Base-by-base conservation (phyloP, 2,888 invertebrate genomes). In the Mythimna albipuncta region DNA sequence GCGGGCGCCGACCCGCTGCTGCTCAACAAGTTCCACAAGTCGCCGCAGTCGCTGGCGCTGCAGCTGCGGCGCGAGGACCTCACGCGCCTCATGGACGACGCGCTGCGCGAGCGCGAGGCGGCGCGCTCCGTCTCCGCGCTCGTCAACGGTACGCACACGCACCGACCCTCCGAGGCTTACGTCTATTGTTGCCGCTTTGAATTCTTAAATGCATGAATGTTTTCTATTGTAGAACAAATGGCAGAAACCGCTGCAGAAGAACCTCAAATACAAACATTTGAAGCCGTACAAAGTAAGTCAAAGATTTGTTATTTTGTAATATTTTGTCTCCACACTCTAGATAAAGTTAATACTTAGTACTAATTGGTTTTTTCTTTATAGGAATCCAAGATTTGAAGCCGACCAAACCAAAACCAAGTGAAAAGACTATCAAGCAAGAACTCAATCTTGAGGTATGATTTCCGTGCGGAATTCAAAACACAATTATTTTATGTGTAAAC, bases 1-100 rank as follows among this genome's bases (percentile, higher is more conserved):
- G 96, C 97, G 88, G 98, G 98, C 68, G 98, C 99, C 0, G 97
- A 98, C 91, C 96, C 97, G 11, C 94, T 94, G 92, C 97, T 79
- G 61, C 78, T 71, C 72, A 91, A 89, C 92, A 94, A 94, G 91
- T 95, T 95, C 92, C 87, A 85, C 83, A 90, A 91, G 89, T 89
- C 92, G 80, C 92, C 95, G 87, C 88, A 77, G 69, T 75, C 83
- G 76, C 89, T 92, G 71, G 92, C 92, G 64, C 81, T 68, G 54
- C 81, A 74, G 71, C 69, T 77, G 74, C 72, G 73, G 26, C 76
- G 83, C 79, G 76, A 71, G 50, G 83, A 84, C 76, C 67, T 86
- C 32, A 65, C 86, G 69, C 81, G 73, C 50, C 85, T 91, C 72
- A 80, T 93, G 50, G 91, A 89, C 52, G 90, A 88, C 77, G 87